Base-by-base conservation (phyloP, 37 sponge, comb jelly and placozoan species). In the Spongia lamella region DNA sequence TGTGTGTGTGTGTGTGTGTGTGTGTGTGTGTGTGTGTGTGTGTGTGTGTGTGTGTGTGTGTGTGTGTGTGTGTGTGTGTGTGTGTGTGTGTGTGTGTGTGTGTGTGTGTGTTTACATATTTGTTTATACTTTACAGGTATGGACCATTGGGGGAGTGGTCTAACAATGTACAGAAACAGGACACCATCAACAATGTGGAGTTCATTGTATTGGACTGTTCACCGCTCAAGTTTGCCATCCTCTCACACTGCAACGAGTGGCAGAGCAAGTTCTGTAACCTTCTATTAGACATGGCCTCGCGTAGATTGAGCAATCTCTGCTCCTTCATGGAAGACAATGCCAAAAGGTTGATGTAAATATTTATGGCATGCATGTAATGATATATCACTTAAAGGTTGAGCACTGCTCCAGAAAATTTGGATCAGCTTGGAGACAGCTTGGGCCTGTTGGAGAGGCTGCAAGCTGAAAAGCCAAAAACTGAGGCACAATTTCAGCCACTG, bases 181-280 rank as follows among this genome's bases (percentile, higher is more conserved):
- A 98, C 70, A 95, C 99, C 25, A 79, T 95, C 29, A 78, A 75
- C 57, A 92, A 81, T 56, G 82, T 93, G 65, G 91, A 96, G 70
- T 98, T 95, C 53, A 86, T 98, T 15, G 79, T 98, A 69, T 80
- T 98, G 17, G 99, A 98, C 75, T 95, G 93, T 74, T 93, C 93
- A 56, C 91, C 93, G 5, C 96, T 98, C 69, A 95, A 95, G 79
- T 72, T 73, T 50, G 78, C 91, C 52, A 82, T 94, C 63, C 60
- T 94, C 7, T 56, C 92, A 35, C 96, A 98, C 77, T 93, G 93
- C 36, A 85, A 88, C 34, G 96, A 93, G 82, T 92, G 96, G 92
- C 89, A 88, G 82, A 84, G 83, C 60, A 81, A 87, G 72, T 90
- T 98, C 78, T 89, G 88, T 36, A 63, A 77, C 36, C 84, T 98